Conservation (phyloP, 2,797 vertebrate genomes). For the Columba guinea region DNA sequence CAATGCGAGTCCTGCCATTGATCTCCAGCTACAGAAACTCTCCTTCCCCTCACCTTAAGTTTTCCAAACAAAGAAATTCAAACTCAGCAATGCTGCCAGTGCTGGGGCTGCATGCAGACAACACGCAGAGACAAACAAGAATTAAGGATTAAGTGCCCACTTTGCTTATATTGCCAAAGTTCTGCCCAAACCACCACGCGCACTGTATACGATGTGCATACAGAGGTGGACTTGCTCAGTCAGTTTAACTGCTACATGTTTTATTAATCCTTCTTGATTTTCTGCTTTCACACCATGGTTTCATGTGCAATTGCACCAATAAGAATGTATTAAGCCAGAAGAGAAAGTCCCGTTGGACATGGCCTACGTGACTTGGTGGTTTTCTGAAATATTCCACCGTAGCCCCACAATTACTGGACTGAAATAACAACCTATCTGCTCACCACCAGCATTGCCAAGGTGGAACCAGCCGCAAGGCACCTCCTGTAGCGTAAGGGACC, state of each 20-base stretch:
- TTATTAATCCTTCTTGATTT: not conserved
- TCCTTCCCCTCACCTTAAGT: not conserved
- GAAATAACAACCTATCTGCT: accelerated
- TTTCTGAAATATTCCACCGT: not conserved
- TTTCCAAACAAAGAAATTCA: not conserved
- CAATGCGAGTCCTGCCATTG: not conserved
- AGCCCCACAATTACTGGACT: not conserved
- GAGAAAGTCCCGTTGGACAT: accelerated
- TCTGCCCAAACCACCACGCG: not conserved
- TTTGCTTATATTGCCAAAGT: not conserved
- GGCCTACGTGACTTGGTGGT: accelerated
- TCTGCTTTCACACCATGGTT: not conserved
- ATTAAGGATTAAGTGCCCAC: not conserved
- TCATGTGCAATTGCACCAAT: accelerated
- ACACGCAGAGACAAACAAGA: not conserved
- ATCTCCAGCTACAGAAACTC: not conserved
- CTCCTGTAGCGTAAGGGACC: not conserved
- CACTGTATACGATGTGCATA: accelerated
- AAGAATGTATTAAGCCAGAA: not conserved
- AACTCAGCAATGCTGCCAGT: not conserved
- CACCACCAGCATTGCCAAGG: not conserved
- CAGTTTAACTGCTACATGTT: not conserved
- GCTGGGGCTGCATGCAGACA: not conserved
- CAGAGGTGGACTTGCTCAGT: not conserved
- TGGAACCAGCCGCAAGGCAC: not conserved